phyloP scores from a whole-genome alignment of 2,797 vertebrate species.

The Eurystomus glaucurus region DNA sequence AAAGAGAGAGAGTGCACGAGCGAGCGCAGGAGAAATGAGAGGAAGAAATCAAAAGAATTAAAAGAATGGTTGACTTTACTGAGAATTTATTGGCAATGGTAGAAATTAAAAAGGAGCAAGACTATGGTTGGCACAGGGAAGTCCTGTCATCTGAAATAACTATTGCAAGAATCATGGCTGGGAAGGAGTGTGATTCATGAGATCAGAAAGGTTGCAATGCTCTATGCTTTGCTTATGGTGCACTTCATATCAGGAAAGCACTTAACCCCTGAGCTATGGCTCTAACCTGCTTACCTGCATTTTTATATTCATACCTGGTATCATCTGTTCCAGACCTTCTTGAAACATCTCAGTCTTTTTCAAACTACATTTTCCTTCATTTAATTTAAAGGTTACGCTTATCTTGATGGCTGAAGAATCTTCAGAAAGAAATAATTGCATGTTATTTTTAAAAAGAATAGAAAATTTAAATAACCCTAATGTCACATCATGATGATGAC shows the following conservation, averaged over 20 bases:
- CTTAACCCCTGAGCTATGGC: not conserved
- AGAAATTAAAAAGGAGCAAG: not conserved
- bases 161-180: not conserved
- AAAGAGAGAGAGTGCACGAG: not conserved
- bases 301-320: constrained; percentile 89
- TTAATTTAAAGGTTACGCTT: constrained; percentile 93
- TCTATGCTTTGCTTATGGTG: not conserved
- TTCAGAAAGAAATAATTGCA: constrained; percentile 83
- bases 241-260: not conserved
- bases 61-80: not conserved
- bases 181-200: not conserved
- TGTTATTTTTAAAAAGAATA: constrained; percentile 49
- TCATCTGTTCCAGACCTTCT: constrained; percentile 86
- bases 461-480: not conserved
- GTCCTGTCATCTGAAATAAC: not conserved
- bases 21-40: not conserved
- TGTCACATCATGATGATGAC: not conserved
- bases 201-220: not conserved
- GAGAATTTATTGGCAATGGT: not conserved
- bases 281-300: constrained; percentile 24
- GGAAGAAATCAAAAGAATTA: not conserved
- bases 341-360: constrained; percentile 92
- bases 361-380: constrained; percentile 93
- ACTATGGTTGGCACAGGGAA: not conserved
- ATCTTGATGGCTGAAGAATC: constrained; percentile 89